Conservation (phyloP, 2,888 invertebrate species). For the Linnaemya vulpina region DNA sequence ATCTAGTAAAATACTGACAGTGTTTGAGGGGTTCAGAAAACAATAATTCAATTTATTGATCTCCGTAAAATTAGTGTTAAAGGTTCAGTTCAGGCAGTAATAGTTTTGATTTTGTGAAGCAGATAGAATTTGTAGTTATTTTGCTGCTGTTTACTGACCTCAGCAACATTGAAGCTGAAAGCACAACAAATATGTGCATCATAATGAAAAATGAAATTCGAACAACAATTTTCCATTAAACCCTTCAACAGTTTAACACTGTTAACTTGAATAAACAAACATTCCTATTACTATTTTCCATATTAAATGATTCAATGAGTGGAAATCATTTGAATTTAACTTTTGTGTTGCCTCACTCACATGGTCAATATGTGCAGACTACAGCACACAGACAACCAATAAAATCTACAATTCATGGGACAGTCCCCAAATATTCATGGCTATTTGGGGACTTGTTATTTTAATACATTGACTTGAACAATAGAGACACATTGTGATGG, state of each 20-base stretch:
- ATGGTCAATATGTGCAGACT: not conserved
- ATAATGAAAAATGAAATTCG: not conserved
- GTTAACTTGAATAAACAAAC: conserved; percentile 36
- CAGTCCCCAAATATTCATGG: not conserved
- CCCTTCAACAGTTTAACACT: conserved; percentile 37
- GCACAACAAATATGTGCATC: conserved; percentile 16
- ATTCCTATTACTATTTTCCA: conserved; percentile 9
- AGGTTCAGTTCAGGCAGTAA: conserved; percentile 25
- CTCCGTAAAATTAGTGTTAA: conserved; percentile 23
- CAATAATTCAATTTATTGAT: not conserved
- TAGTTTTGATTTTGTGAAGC: not conserved
- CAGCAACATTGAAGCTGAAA: not conserved
- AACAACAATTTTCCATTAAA: conserved; percentile 48
- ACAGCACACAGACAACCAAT: not conserved
- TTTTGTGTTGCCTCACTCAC: not conserved
- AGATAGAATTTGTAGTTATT: not conserved
- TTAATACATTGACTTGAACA: not conserved
- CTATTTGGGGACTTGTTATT: not conserved
- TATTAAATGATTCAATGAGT: not conserved
- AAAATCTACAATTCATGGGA: not conserved
- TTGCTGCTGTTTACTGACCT: not conserved
- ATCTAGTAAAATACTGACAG: not conserved
- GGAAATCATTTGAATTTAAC: conserved; percentile 1
- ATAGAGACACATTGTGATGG: too few species aligned
- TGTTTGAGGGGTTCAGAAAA: not conserved